A percentile compares a stretch with the other conserved stretches of the same genome.
Conservation (phyloP, 1,140 invertebrate genomes). For the Hydropsyche tenuis region DNA sequence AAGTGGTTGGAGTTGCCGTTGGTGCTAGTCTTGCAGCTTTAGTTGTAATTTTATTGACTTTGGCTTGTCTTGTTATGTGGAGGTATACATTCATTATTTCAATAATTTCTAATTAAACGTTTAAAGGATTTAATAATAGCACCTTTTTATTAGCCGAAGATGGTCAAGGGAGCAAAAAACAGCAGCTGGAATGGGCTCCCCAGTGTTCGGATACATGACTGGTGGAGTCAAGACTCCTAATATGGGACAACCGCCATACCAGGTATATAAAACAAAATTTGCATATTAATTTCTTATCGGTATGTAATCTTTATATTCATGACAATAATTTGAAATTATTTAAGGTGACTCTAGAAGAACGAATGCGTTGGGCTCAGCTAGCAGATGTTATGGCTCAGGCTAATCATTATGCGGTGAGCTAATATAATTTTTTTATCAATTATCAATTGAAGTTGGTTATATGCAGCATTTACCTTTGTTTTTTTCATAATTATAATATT, state of each 20-base stretch:
- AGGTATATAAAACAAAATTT: slow-evolving; percentile 53
- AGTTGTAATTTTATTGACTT: slow-evolving; percentile 84
- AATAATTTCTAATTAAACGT: slow-evolving; percentile 17
- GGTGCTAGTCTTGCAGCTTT: slow-evolving; percentile 87
- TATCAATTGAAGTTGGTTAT: not conserved
- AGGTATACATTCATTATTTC: slow-evolving; percentile 64
- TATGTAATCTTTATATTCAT: no score
- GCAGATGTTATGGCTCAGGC: slow-evolving; percentile 82
- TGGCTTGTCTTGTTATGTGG: slow-evolving; percentile 89
- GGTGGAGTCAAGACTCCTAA: slow-evolving; percentile 73
- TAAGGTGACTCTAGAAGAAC: slow-evolving; percentile 75
- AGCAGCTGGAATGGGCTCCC: slow-evolving; percentile 71
- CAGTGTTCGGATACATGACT: slow-evolving; percentile 83
- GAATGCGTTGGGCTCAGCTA: slow-evolving; percentile 83
- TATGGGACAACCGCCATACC: slow-evolving; percentile 69
- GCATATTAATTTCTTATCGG: slow-evolving; percentile 53
- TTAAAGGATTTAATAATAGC: not conserved
- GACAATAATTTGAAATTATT: slow-evolving; percentile 27
- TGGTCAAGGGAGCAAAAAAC: slow-evolving; percentile 88
- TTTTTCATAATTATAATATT: slow-evolving; percentile 36
- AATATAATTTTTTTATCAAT: not conserved
- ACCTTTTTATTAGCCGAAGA: slow-evolving; percentile 67
- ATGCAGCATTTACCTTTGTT: slow-evolving; percentile 10
- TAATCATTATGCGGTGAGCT: slow-evolving; percentile 79
- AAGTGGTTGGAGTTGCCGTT: slow-evolving; percentile 88